Conservation (phyloP, 2,888 invertebrate genomes). For the Dicranocentrus wangi region DNA sequence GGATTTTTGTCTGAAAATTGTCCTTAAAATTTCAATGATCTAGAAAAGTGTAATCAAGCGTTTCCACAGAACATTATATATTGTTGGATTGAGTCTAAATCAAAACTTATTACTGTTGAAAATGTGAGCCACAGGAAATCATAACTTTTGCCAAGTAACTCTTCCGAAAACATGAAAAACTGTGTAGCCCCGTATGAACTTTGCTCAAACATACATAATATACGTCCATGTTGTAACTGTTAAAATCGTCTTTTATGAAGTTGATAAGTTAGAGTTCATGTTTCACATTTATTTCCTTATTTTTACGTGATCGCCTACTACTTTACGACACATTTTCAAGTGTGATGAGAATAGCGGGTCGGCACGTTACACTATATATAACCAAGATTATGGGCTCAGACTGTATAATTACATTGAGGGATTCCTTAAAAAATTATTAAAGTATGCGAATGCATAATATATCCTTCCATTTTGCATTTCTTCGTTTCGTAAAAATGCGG, state of each 20-base stretch:
- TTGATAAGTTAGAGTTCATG: conserved; percentile 71
- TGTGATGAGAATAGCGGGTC: conserved; percentile 57
- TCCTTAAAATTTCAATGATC: conserved; percentile 52
- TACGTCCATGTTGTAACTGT: conserved; percentile 36
- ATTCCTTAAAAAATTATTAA: too few species aligned
- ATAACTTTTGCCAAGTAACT: conserved; percentile 41
- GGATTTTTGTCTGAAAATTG: too few species aligned
- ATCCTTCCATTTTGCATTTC: too few species aligned
- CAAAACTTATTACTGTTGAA: not conserved
- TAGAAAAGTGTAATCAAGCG: conserved; percentile 54
- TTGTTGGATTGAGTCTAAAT: not conserved
- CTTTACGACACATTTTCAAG: conserved; percentile 62
- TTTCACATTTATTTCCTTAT: conserved; percentile 69
- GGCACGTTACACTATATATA: conserved; percentile 40
- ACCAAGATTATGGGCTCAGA: too few species aligned
- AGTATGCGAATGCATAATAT: too few species aligned
- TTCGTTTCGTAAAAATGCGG: too few species aligned
- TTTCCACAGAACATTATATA: conserved; percentile 31
- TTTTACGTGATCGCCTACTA: conserved; percentile 46
- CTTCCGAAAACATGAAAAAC: too few species aligned
- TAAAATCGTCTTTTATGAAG: conserved; percentile 65
- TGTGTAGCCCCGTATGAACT: not conserved
- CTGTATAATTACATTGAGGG: too few species aligned
- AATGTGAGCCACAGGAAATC: conserved; percentile 16
- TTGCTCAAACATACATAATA: not conserved